Percentiles rank a stretch among this genome's conserved stretches.
These are phyloP conservation scores for Acronicta psi DNA, from an alignment of 2,888 invertebrate species.

Conservation along the genomic window DNA sequence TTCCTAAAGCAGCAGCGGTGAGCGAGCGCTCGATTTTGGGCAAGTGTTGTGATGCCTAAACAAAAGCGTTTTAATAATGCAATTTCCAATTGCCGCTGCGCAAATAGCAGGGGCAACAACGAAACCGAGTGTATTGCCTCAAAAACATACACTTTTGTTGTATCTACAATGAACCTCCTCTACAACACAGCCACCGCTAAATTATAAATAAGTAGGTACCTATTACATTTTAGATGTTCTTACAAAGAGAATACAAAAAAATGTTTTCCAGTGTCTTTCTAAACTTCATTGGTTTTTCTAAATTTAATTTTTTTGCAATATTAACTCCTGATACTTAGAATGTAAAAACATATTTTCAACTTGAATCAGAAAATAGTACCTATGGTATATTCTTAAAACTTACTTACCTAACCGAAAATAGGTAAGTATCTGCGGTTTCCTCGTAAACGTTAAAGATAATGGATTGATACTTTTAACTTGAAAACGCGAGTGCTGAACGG, in stretches of 20 bases:
- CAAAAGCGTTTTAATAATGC: constrained; percentile 89
- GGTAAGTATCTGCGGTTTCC: no score
- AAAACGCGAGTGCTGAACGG: no score
- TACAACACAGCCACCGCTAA: constrained; percentile 24
- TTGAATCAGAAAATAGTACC: no score
- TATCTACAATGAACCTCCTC: constrained; percentile 52
- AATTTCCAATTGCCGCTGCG: constrained; percentile 88
- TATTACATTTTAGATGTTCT: constrained; percentile 23
- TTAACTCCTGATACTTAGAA: no score
- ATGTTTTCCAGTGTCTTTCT: neutral
- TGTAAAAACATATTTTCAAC: no score
- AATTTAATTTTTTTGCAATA: neutral
- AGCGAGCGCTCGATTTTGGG: constrained; percentile 57
- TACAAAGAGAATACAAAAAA: constrained; percentile 13
- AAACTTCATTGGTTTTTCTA: no score
- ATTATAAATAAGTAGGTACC: no score
- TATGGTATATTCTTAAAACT: no score
- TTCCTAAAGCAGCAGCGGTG: constrained; percentile 38
- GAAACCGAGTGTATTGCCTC: constrained; percentile 66
- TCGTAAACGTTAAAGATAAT: no score
- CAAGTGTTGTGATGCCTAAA: constrained; percentile 85
- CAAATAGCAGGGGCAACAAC: constrained; percentile 84
- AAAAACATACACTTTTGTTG: constrained; percentile 67
- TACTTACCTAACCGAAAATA: no score
- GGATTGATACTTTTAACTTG: no score